Base-by-base conservation (phyloP, 2,797 vertebrate genomes). In the Chaetophractus vellerosus region DNA sequence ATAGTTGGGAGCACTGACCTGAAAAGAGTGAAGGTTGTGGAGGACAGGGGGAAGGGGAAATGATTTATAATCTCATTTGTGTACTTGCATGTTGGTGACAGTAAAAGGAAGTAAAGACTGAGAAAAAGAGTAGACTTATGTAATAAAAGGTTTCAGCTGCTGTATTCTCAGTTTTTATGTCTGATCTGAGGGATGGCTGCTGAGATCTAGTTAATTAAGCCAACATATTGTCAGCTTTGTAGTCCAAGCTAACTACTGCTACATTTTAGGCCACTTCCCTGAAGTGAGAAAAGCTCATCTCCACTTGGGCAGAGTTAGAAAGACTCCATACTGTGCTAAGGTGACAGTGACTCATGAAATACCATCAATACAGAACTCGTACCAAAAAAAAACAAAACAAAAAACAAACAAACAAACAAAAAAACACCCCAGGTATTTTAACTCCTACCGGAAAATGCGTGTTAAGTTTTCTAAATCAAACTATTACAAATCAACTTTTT, bases 321-420 rank as follows among this genome's bases (percentile, higher is more conserved):
- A 72, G 31, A 19, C 63, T 69, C 31, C 7, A 50, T 7, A 71
- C 21, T 82, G 9, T 33, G 48, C 57, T 57, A 31, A 78, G 23
- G 78, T 74, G 83, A 55, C 6, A 38, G 57, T 45, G 89, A 83
- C 36, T 87, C n/a, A 41, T 33, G 31, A 91, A 78, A 74, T 12
- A 80, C 48, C 76, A 61, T 36, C 23, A 74, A n/a, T 28, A 59
- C n/a, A 68, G 85, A 91, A 55, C 4, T 52, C 41, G 75, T 10
- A 90, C 10, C 36, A 66, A 76, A 89, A 87, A 78, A 41, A 50
- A n/a, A n/a, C n/a, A n/a, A n/a, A n/a, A n/a, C n/a, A n/a, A n/a
- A n/a, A n/a, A n/a, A n/a, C n/a, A n/a, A n/a, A n/a, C n/a, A n/a
- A n/a, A n/a, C n/a, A n/a, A n/a, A n/a, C n/a, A n/a, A n/a, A n/a